Percentiles rank a stretch among this genome's conserved stretches.
Evolutionary conservation across 2,797 vertebrate genomes (phyloP).

Genomic region (Enteromius anoplus): DNA sequence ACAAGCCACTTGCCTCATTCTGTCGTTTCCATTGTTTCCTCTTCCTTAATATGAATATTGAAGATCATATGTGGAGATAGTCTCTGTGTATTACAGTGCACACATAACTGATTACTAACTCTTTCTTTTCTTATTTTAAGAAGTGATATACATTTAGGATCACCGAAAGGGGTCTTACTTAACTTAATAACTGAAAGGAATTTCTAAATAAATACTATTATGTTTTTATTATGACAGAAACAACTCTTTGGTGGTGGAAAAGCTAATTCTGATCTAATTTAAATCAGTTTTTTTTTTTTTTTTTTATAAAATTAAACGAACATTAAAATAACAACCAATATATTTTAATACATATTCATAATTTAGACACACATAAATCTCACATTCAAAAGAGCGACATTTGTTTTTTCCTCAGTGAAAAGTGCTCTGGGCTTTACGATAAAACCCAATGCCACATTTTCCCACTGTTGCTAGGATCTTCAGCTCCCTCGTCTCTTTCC

Average conservation of each 20-base stretch:
- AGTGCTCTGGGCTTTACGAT: not conserved
- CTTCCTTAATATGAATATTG: slow-evolving; percentile 33
- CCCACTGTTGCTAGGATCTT: not conserved
- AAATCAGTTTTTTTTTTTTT: not conserved
- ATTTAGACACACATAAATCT: not conserved
- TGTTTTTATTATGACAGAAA: slow-evolving; percentile 1
- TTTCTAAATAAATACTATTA: not conserved
- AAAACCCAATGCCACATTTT: slow-evolving; percentile 4
- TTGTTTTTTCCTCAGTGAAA: not conserved
- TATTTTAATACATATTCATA: not conserved
- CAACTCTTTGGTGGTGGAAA: not conserved
- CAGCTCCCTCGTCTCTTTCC: slow-evolving; percentile 9
- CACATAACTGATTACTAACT: not conserved
- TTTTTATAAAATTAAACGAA: too few species aligned
- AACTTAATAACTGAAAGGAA: not conserved
- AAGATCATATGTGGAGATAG: slow-evolving; percentile 14
- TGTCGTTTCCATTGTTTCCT: slow-evolving; percentile 49
- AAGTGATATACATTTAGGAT: not conserved
- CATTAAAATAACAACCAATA: not conserved
- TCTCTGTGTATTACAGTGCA: not conserved
- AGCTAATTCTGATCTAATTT: not conserved
- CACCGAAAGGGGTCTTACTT: not conserved
- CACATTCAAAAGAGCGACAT: not conserved
- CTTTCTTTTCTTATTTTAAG: not conserved
- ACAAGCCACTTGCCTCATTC: slow-evolving; percentile 62